Evolutionary conservation across 2,888 invertebrate genomes (phyloP).

Genomic region (Parelbella ahira): DNA sequence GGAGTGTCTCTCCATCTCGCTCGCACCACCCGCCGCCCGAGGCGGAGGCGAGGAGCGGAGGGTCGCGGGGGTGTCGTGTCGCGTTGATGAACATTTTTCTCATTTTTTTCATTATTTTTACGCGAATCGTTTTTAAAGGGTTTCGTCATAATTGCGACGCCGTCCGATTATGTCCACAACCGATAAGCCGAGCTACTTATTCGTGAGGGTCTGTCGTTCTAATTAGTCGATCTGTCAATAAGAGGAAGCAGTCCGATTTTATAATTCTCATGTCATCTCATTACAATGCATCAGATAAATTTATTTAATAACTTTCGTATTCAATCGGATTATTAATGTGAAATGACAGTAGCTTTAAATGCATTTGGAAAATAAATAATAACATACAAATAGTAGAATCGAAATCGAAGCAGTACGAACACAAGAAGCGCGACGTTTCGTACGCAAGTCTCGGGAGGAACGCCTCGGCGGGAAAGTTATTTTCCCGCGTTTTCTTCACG

Average conservation of each 20-base stretch:
- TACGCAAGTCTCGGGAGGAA: constrained; percentile 65
- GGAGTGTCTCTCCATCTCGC: constrained; percentile 42
- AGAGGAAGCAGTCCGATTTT: constrained; percentile 6
- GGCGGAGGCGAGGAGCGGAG: constrained; percentile 46
- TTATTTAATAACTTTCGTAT: constrained; percentile 5
- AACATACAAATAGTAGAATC: neutral
- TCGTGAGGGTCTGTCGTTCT: constrained; percentile 20
- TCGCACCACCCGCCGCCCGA: constrained; percentile 69
- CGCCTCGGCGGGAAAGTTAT: constrained; percentile 71
- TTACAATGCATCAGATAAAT: constrained; percentile 16
- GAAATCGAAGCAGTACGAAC: constrained; percentile 16
- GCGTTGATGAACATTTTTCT: constrained; percentile 81
- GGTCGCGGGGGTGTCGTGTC: constrained; percentile 65
- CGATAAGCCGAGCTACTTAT: constrained; percentile 47
- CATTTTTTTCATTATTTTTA: constrained; percentile 77
- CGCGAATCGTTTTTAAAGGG: constrained; percentile 80
- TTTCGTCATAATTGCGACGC: constrained; percentile 78
- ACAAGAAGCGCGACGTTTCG: constrained; percentile 54
- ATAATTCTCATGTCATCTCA: constrained; percentile 5
- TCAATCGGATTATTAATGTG: no score
- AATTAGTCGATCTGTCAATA: constrained; percentile 26
- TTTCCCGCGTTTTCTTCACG: constrained; percentile 70
- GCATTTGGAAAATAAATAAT: neutral
- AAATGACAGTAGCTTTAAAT: no score
- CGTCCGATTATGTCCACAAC: constrained; percentile 68